phyloP scores from a whole-genome alignment of 2,888 invertebrate genomes.

The Theodoxus fluviatilis region DNA sequence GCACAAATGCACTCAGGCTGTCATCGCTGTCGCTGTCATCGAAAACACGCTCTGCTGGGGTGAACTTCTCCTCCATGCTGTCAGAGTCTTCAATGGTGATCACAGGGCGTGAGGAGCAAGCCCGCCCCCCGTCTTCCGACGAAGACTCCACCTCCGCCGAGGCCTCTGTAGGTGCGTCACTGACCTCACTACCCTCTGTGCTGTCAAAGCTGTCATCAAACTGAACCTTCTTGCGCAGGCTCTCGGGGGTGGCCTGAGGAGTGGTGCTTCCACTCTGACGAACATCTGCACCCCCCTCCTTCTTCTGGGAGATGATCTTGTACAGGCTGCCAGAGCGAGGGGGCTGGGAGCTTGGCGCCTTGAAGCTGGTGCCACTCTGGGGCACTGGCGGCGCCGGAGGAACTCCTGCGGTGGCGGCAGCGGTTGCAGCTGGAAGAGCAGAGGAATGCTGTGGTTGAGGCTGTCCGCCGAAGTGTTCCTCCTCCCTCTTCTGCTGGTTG shows the following conservation, averaged over 20 bases:
- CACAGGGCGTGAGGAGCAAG: no score
- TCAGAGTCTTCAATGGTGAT: no score
- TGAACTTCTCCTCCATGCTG: no score
- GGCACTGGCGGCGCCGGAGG: constrained; percentile 21
- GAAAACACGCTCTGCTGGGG: no score
- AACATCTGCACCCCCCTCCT: constrained; percentile 16
- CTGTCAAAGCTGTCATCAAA: constrained; percentile 52
- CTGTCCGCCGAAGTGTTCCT: constrained; percentile 21
- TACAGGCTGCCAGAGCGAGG: constrained; percentile 42
- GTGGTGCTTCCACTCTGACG: no score
- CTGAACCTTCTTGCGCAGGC: no score
- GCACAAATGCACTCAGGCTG: constrained; percentile 57
- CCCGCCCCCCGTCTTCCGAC: not conserved
- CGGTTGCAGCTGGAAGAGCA: constrained; percentile 2
- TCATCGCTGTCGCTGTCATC: no score
- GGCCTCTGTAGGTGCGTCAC: constrained; percentile 25
- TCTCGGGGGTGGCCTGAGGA: constrained; percentile 1
- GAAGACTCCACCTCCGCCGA: constrained; percentile 18
- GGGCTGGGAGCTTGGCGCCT: constrained; percentile 16
- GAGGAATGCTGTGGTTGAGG: constrained; percentile 27
- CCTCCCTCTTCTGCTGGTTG: constrained; percentile 22
- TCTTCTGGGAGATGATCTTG: constrained; percentile 47
- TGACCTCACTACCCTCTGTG: not conserved
- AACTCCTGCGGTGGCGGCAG: constrained; percentile 4
- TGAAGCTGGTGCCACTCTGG: constrained; percentile 15